These are phyloP conservation scores for Petrosia ficiformis DNA, from an alignment of 37 sponge, comb jelly and placozoan genomes.

Conservation along the genomic window DNA sequence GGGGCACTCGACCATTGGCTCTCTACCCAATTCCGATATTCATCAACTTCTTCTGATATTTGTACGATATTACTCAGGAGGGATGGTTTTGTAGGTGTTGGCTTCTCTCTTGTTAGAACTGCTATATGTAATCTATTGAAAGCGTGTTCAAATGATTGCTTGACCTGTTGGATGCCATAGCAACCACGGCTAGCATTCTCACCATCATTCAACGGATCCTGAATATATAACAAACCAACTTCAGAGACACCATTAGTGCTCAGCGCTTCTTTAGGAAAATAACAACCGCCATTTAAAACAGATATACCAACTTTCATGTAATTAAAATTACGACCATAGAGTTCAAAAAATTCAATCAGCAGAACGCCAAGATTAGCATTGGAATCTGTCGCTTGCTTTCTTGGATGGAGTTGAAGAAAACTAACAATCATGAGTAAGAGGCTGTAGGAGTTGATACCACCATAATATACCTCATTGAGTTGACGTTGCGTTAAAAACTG, in stretches of 20 bases:
- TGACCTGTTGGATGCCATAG: constrained; percentile 72
- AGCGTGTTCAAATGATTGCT: constrained; percentile 86
- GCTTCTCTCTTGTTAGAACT: constrained; percentile 52
- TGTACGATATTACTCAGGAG: constrained; percentile 57
- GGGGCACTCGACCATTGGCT: constrained; percentile 29
- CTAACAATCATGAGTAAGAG: constrained; percentile 87
- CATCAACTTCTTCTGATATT: constrained; percentile 53
- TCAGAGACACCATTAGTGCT: constrained; percentile 7
- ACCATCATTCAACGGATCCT: constrained; percentile 35
- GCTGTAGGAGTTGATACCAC: constrained; percentile 94
- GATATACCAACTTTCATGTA: constrained; percentile 83
- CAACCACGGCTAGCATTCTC: constrained; percentile 77
- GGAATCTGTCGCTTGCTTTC: constrained; percentile 38
- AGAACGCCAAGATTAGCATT: constrained; percentile 90
- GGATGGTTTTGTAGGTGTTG: constrained; percentile 11
- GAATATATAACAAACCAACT: constrained; percentile 40
- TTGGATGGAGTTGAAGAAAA: constrained; percentile 89
- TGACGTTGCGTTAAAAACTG: constrained; percentile 90
- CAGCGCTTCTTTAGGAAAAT: constrained; percentile 75
- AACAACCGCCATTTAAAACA: constrained; percentile 77
- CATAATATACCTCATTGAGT: constrained; percentile 92
- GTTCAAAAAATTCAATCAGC: constrained; percentile 96
- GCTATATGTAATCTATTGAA: constrained; percentile 53
- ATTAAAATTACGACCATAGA: constrained; percentile 91
- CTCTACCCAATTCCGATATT: constrained; percentile 73